These are phyloP conservation scores for Athripsodes cinereus DNA, from an alignment of 2,888 invertebrate genomes.

Conservation along the genomic window DNA sequence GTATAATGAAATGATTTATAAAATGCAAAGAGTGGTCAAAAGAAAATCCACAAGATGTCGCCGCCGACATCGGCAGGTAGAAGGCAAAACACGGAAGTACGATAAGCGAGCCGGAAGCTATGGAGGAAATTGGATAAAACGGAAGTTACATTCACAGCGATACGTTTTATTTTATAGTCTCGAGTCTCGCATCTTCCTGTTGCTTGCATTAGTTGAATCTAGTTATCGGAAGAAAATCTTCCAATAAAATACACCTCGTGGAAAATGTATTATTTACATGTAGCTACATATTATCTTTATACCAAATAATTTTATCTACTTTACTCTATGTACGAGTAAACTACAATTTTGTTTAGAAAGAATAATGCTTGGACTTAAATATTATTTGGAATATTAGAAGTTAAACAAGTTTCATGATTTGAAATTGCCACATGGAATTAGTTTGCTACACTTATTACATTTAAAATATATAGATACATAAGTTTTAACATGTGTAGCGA, in stretches of 20 bases:
- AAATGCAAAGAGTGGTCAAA: constrained; percentile 5
- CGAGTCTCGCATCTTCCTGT: constrained; percentile 7
- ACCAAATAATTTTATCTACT: not conserved
- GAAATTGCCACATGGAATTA: too few species aligned
- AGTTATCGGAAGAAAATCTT: constrained; percentile 18
- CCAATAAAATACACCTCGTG: constrained; percentile 18
- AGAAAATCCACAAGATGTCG: constrained; percentile 15
- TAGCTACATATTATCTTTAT: not conserved
- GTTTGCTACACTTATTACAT: too few species aligned
- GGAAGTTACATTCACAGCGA: constrained; percentile 23
- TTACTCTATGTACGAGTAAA: not conserved
- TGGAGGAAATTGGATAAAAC: constrained; percentile 27
- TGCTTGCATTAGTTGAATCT: constrained; percentile 19
- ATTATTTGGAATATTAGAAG: too few species aligned
- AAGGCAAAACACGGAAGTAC: constrained; percentile 18
- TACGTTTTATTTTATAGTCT: constrained; percentile 8
- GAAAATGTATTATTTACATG: constrained; percentile 17
- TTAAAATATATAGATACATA: too few species aligned
- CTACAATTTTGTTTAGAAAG: not conserved
- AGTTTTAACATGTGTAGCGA: too few species aligned
- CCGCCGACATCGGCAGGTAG: constrained; percentile 20
- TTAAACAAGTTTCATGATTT: too few species aligned
- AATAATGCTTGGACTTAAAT: too few species aligned
- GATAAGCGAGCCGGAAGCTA: constrained; percentile 26
- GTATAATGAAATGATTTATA: too few species aligned